These are phyloP conservation scores for Aricia artaxerxes DNA, from an alignment of 2,888 invertebrate species.

Conservation along the genomic window DNA sequence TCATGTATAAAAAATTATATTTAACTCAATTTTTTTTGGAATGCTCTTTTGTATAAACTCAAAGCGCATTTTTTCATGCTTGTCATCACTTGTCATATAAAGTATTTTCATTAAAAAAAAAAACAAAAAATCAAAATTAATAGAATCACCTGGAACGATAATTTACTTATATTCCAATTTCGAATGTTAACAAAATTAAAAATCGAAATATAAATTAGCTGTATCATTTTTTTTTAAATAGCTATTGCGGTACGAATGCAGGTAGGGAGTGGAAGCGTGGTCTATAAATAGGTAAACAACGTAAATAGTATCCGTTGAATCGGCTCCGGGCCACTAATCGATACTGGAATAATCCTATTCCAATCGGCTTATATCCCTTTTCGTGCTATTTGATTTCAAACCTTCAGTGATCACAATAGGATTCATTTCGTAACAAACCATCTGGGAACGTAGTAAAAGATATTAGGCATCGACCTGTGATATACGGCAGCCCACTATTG, in stretches of 20 bases:
- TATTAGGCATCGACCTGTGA: conserved; percentile 47
- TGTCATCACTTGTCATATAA: no score
- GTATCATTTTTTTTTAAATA: conserved; percentile 18
- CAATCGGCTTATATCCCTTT: conserved; percentile 49
- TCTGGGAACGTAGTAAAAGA: conserved; percentile 37
- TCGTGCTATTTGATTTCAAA: conserved; percentile 45
- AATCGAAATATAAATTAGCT: background rate
- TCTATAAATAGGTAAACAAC: conserved; percentile 79
- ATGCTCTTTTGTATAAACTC: no score
- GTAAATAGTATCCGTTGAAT: conserved; percentile 78
- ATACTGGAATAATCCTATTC: conserved; percentile 55
- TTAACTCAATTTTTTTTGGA: no score
- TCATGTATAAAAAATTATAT: no score
- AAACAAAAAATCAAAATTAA: background rate
- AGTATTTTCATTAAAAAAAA: background rate
- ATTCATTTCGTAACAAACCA: conserved; percentile 41
- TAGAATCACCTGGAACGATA: background rate
- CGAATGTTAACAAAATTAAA: background rate
- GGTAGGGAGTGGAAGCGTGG: conserved; percentile 66
- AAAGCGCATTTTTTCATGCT: no score
- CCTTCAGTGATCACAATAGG: conserved; percentile 39
- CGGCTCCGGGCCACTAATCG: conserved; percentile 73
- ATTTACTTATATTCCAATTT: background rate
- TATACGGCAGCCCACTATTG: conserved; percentile 55
- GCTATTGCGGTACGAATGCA: conserved; percentile 50